phyloP scores from a whole-genome alignment of 2,888 invertebrate genomes.

The Leucozona laternaria region DNA sequence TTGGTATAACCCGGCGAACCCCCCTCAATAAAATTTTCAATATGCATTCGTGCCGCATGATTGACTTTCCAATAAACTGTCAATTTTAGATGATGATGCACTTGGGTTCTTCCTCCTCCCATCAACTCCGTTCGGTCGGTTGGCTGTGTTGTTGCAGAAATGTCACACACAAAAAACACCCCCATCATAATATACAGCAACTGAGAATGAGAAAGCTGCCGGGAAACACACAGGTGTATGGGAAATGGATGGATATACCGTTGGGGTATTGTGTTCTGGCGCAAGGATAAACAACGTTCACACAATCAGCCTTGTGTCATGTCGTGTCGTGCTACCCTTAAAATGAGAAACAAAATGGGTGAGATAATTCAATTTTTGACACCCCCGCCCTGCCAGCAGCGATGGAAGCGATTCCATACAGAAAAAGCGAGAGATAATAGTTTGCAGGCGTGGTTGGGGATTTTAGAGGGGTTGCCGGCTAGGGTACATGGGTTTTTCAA shows the following conservation, averaged over 20 bases:
- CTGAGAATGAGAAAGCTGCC: constrained; percentile 3
- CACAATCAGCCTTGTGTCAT: constrained; percentile 44
- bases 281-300: constrained; percentile 59
- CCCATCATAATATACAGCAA: background rate
- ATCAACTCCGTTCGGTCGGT: background rate
- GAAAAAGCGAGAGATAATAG: constrained; percentile 74
- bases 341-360: constrained; percentile 75
- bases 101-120: constrained; percentile 28
- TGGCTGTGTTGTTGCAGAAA: constrained; percentile 9
- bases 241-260: background rate
- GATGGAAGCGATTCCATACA: constrained; percentile 58
- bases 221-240: constrained; percentile 55
- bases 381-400: background rate
- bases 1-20: background rate
- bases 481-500: constrained; percentile 48
- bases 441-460: constrained; percentile 58
- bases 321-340: constrained; percentile 35
- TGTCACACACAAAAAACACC: constrained; percentile 2
- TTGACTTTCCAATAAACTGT: constrained; percentile 72
- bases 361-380: constrained; percentile 73
- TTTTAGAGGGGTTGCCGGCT: background rate
- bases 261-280: constrained; percentile 55
- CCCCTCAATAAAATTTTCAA: constrained; percentile 54
- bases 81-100: constrained; percentile 72
- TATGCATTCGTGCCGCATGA: constrained; percentile 66